Evolutionary conservation across 2,888 invertebrate species (phyloP).

Genomic region (Euproctis similis): DNA sequence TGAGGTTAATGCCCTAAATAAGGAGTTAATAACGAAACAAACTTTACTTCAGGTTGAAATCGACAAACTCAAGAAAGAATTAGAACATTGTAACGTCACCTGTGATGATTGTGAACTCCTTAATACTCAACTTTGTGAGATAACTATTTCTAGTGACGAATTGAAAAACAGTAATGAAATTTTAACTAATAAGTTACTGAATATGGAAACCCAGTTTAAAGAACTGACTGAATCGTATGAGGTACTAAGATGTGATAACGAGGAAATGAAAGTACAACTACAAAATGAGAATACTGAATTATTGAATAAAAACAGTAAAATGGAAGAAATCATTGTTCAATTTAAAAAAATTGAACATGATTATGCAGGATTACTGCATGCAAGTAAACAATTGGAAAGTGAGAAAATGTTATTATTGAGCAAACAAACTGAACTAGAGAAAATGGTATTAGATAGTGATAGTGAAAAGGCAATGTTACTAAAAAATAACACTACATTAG

Average conservation of each 20-base stretch:
- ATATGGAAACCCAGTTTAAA: constrained; percentile 28
- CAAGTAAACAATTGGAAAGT: constrained; percentile 10
- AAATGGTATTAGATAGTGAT: constrained; percentile 1
- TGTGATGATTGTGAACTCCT: constrained; percentile 36
- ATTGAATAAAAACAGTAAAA: constrained; percentile 20
- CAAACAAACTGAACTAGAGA: constrained; percentile 4
- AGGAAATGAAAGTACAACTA: constrained; percentile 32
- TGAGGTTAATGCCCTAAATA: constrained; percentile 46
- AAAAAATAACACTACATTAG: constrained; percentile 2
- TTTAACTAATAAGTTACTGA: constrained; percentile 26
- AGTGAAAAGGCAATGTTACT: constrained; percentile 4
- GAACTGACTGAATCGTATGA: constrained; percentile 31
- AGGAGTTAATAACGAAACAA: constrained; percentile 37
- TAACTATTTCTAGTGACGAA: constrained; percentile 30
- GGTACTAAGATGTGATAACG: constrained; percentile 26
- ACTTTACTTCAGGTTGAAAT: constrained; percentile 42
- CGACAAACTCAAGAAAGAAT: constrained; percentile 39
- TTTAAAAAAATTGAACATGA: constrained; percentile 17
- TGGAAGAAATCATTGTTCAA: constrained; percentile 29
- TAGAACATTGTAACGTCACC: constrained; percentile 24
- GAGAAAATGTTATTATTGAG: constrained; percentile 3
- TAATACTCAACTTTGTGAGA: constrained; percentile 33
- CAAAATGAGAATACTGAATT: constrained; percentile 25
- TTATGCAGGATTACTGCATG: constrained; percentile 11
- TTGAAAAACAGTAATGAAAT: constrained; percentile 24